phyloP scores from a whole-genome alignment of 2,888 invertebrate genomes.

The Epicampocera succincta region DNA sequence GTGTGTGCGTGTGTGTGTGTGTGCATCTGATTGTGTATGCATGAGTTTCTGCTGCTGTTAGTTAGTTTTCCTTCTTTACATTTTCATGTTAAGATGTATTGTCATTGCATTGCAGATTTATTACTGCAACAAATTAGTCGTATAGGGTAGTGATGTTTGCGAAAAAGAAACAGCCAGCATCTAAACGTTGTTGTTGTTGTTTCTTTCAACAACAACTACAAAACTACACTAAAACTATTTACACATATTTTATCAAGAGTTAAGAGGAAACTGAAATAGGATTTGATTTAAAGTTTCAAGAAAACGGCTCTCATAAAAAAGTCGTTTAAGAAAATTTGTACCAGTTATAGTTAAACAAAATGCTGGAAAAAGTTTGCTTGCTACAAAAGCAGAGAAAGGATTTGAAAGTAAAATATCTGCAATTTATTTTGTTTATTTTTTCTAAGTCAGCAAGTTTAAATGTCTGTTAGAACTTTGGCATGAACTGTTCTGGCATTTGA shows the following conservation, averaged over 20 bases:
- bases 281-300: slow-evolving; percentile 59
- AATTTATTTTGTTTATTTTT: slow-evolving; percentile 20
- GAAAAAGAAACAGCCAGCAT: slow-evolving; percentile 30
- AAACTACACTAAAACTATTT: slow-evolving; percentile 67
- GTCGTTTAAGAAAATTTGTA: slow-evolving; percentile 44
- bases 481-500: slow-evolving; percentile 29
- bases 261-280: slow-evolving; percentile 48
- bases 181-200: not conserved
- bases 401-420: slow-evolving; percentile 10
- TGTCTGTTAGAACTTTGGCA: slow-evolving; percentile 32
- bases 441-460: slow-evolving; percentile 38
- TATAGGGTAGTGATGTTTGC: slow-evolving; percentile 41
- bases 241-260: slow-evolving; percentile 62
- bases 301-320: slow-evolving; percentile 5
- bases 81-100: slow-evolving; percentile 64
- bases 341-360: slow-evolving; percentile 22
- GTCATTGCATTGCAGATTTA: slow-evolving; percentile 66
- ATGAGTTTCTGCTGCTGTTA: not conserved
- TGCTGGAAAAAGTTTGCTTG: slow-evolving; percentile 18
- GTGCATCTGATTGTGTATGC: too few species aligned
- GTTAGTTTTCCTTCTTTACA: slow-evolving; percentile 54
- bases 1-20: not conserved
- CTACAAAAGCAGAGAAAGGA: not conserved
- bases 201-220: slow-evolving; percentile 39
- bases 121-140: slow-evolving; percentile 70